Base-by-base conservation (phyloP, 2,113 vertebrate species). In the Sciurus niger region DNA sequence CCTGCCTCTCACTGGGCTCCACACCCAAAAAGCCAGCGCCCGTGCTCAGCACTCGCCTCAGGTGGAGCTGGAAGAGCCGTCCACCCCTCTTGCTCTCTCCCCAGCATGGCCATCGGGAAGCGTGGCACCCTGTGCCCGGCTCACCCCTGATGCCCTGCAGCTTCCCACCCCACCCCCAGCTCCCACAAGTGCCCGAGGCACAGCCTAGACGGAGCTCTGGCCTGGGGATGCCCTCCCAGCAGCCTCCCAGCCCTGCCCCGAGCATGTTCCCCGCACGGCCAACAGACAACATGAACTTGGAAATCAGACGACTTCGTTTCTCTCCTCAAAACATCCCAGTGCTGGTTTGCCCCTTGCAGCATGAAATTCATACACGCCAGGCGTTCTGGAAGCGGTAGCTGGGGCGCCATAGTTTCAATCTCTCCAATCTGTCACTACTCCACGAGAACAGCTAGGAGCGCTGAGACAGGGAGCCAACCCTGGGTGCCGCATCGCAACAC, bases 261-360 rank as follows among this genome's bases (percentile, higher is more conserved):
- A 68, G 34, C 32, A 14, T 3, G 6, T 4, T 28, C 8, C 67
- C 34, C 13, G 34, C 16, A 34, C 22, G 60, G 4, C 17, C 18
- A 2, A 6, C 14, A 30, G 6, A 11, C 34, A 2, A 37, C 4
- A 6, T 25, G 20, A 25, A 14, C 2, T 1, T 14, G 24, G 1
- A 9, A 37, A 10, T 18, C 40, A 46, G 3, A 25, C 67, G 28
- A 20, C 32, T 58, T 5, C 1, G 14, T 14, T 14, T 68, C 48
- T 63, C 8, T 94, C 8, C 14, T 53, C 8, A 68, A 46, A 80
- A 40, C 20, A 40, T 4, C 67, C 28, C 25, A 1, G 0, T 4
- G 6, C 6, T 43, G 58, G 48, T 1, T 37, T 22, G n/a, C 32
- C 37, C 2, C 46, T 40, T 43, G 46, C 4, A 7, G 51, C 25